These are phyloP conservation scores for Osmerus mordax DNA, from an alignment of 2,113 vertebrate species.

Conservation along the genomic window DNA sequence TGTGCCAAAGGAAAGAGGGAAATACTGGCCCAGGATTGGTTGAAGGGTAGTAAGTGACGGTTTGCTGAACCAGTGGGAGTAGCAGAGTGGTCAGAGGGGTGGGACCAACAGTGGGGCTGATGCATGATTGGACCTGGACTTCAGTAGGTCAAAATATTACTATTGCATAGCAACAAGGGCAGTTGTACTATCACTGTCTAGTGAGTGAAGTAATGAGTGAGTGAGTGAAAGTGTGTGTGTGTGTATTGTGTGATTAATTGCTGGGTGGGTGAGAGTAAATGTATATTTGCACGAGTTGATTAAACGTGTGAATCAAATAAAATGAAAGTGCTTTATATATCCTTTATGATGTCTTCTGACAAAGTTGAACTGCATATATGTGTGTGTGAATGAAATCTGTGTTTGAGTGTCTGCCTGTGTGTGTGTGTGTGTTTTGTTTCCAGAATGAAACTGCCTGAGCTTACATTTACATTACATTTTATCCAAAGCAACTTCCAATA, in stretches of 20 bases:
- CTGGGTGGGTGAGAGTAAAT: too few relatives aligned
- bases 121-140: background rate
- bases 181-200: slow-evolving; percentile 11
- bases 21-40: too few relatives aligned
- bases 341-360: slow-evolving; percentile 72
- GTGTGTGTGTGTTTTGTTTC: too few relatives aligned
- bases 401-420: background rate
- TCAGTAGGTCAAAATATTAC: slow-evolving; percentile 38
- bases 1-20: too few relatives aligned
- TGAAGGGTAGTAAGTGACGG: too few relatives aligned
- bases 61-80: too few relatives aligned
- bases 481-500: slow-evolving; percentile 24
- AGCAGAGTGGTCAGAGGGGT: too few relatives aligned
- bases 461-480: too few relatives aligned
- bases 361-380: slow-evolving; percentile 65
- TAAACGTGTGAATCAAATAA: slow-evolving; percentile 43
- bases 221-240: slow-evolving; percentile 25
- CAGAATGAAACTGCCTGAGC: too few relatives aligned
- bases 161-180: slow-evolving; percentile 31
- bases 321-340: slow-evolving; percentile 71
- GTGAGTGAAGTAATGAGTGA: slow-evolving; percentile 16
- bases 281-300: background rate
- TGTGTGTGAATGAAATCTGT: background rate
- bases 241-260: background rate
- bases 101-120: too few relatives aligned